phyloP scores from a whole-genome alignment of 35 echinoderm and acorn worm species.

The Heliocidaris erythrogramma region DNA sequence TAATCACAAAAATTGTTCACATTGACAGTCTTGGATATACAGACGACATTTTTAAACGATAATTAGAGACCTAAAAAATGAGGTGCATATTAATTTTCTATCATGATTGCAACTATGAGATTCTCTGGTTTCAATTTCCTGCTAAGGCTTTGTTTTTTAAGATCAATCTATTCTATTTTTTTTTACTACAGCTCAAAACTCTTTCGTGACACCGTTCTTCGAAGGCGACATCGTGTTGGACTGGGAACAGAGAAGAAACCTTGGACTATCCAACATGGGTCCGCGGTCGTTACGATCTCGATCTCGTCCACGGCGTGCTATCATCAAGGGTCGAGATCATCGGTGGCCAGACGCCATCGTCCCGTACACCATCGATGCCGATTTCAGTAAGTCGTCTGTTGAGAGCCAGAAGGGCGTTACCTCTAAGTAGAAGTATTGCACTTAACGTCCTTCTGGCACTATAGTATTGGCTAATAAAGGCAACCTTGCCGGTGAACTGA shows the following conservation, averaged over 20 bases:
- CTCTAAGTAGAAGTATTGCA: no score
- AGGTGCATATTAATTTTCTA: background rate
- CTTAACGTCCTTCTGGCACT: no score
- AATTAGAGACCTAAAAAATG: background rate
- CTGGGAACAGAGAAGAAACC: slow-evolving; percentile 31
- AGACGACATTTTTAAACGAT: no score
- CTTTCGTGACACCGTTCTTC: slow-evolving; percentile 80
- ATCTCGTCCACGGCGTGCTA: slow-evolving; percentile 45
- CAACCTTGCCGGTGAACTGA: no score
- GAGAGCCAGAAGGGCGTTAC: no score
- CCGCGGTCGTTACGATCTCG: background rate
- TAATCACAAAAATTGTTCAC: no score
- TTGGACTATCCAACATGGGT: slow-evolving; percentile 34
- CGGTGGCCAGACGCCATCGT: slow-evolving; percentile 72
- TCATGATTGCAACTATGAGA: background rate
- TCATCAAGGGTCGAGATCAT: slow-evolving; percentile 48
- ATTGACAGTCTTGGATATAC: no score
- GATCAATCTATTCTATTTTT: background rate
- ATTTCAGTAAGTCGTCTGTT: slow-evolving; percentile 65
- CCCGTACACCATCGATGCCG: slow-evolving; percentile 69
- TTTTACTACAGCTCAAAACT: slow-evolving; percentile 19
- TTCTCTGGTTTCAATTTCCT: background rate
- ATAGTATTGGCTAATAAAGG: no score
- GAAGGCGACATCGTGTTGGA: slow-evolving; percentile 83
- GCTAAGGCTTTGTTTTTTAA: background rate